Evolutionary conservation across 2,888 invertebrate genomes (phyloP).

Genomic region (Leucophora obtusa): DNA sequence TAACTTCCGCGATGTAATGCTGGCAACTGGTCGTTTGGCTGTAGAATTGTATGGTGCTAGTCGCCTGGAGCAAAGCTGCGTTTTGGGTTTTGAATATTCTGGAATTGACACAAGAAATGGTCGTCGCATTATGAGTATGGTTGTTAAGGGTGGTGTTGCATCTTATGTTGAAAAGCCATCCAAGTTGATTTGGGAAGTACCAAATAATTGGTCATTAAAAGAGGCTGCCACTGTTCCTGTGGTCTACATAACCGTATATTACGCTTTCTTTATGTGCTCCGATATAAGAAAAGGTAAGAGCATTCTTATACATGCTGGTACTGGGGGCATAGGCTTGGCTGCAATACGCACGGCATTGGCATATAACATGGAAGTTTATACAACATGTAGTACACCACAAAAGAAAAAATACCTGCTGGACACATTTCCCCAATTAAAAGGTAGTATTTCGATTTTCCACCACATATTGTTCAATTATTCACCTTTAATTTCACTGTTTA

Average conservation of each 20-base stretch:
- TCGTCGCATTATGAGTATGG: slow-evolving; percentile 83
- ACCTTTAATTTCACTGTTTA: not conserved
- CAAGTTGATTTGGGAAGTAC: slow-evolving; percentile 82
- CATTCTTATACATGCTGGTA: slow-evolving; percentile 82
- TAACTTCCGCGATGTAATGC: slow-evolving; percentile 97
- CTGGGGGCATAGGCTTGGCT: slow-evolving; percentile 88
- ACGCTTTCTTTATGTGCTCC: slow-evolving; percentile 78
- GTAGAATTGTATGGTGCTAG: slow-evolving; percentile 87
- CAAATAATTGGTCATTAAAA: slow-evolving; percentile 85
- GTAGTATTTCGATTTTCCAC: slow-evolving; percentile 70
- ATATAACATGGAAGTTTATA: slow-evolving; percentile 83
- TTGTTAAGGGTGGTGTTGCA: slow-evolving; percentile 80
- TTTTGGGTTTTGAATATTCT: slow-evolving; percentile 85
- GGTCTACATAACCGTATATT: slow-evolving; percentile 85
- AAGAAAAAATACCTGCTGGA: slow-evolving; percentile 83
- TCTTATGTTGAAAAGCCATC: slow-evolving; percentile 75
- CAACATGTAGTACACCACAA: slow-evolving; percentile 84
- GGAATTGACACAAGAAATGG: slow-evolving; percentile 81
- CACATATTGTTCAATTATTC: not conserved
- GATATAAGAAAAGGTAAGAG: slow-evolving; percentile 76
- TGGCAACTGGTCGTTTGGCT: slow-evolving; percentile 93
- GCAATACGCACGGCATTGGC: slow-evolving; percentile 86
- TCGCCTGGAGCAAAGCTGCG: slow-evolving; percentile 83
- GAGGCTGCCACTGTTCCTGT: slow-evolving; percentile 89
- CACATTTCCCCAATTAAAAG: slow-evolving; percentile 80